Base-by-base conservation (phyloP, 2,888 invertebrate genomes). In the Nomada hirtipes region DNA sequence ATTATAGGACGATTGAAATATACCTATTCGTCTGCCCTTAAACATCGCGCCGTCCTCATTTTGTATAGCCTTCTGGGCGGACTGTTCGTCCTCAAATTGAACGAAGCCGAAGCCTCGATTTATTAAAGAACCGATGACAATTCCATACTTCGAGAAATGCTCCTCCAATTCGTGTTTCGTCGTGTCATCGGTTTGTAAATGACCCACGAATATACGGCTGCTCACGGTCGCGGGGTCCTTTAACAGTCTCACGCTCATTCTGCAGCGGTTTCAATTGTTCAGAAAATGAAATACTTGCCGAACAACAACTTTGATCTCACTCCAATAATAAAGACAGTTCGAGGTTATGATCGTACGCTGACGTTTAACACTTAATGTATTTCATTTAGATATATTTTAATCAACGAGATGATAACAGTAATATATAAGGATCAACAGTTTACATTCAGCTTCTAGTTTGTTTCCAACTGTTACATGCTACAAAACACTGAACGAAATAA, bases 21-120 rank as follows among this genome's bases (percentile, higher is more conserved):
- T 78, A 90, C 95, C 95, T 84, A 98, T 95, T 88, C 95, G 95
- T 92, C 96, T 96, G 0, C 97, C 97, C 91, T 96, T 96, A 88
- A 98, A 96, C 86, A 96, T 95, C 20, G 95, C 94, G 36, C 96
- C 96, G 93, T 97, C 95, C 82, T 97, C 96, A 71, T 96, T 95
- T 69, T 95, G 93, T 53, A 98, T 97, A 23, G 98, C 98, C 79
- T 95, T 95, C 82, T 96, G 95, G 0, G 98, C 98, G 89, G 96
- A 95, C 2, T 95, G 94, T 87, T 97, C 97, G 29, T 95, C 95
- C 80, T 97, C 97, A 93, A 96, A 98, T 91, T 98, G 98, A 2
- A 98, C 96, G 94, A 98, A 98, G 23, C 97, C 98, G 94, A 97
- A 98, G 70, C 97, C 97, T 86, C 96, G 95, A 89, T 97, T 97